Percentiles rank a stretch among this genome's conserved stretches.
Evolutionary conservation across 2,888 invertebrate species (phyloP).

Genomic region (Capitulum mitella): DNA sequence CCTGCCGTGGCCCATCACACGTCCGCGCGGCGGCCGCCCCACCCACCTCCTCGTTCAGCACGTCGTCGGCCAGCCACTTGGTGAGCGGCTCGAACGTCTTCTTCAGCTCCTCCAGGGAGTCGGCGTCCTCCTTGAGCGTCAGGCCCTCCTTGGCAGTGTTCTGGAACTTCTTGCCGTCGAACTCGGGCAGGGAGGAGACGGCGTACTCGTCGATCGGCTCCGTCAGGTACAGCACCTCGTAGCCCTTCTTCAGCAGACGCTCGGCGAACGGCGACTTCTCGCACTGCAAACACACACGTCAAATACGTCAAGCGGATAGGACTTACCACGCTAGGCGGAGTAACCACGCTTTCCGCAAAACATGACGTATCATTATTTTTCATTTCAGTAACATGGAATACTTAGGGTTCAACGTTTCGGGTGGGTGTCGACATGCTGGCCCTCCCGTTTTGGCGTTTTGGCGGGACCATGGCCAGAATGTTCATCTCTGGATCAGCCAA

Average conservation of each 20-base stretch:
- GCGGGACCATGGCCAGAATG: too few species aligned
- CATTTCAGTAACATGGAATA: too few species aligned
- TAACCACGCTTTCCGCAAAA: too few species aligned
- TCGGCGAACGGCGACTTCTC: slow-evolving; percentile 92
- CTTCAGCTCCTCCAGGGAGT: slow-evolving; percentile 66
- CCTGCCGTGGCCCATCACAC: too few species aligned
- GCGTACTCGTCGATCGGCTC: slow-evolving; percentile 99
- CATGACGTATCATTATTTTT: too few species aligned
- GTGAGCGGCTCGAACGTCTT: slow-evolving; percentile 78
- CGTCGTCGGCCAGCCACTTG: slow-evolving; percentile 77
- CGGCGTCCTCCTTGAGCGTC: slow-evolving; percentile 63
- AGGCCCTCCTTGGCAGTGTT: slow-evolving; percentile 99
- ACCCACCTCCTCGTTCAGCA: slow-evolving; percentile 66
- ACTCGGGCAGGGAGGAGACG: slow-evolving; percentile 91
- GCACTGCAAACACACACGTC: slow-evolving; percentile 52
- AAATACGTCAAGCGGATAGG: too few species aligned
- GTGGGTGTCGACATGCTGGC: too few species aligned
- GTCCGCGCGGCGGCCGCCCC: too few species aligned
- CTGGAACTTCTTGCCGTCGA: slow-evolving; percentile 98
- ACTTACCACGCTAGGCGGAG: too few species aligned
- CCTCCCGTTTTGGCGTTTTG: too few species aligned
- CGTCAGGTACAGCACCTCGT: slow-evolving; percentile 85
- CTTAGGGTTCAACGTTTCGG: too few species aligned
- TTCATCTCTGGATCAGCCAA: too few species aligned
- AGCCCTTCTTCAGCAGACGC: slow-evolving; percentile 81